Evolutionary conservation across 2,888 invertebrate genomes (phyloP).

Genomic region (Eupithecia subumbrata): DNA sequence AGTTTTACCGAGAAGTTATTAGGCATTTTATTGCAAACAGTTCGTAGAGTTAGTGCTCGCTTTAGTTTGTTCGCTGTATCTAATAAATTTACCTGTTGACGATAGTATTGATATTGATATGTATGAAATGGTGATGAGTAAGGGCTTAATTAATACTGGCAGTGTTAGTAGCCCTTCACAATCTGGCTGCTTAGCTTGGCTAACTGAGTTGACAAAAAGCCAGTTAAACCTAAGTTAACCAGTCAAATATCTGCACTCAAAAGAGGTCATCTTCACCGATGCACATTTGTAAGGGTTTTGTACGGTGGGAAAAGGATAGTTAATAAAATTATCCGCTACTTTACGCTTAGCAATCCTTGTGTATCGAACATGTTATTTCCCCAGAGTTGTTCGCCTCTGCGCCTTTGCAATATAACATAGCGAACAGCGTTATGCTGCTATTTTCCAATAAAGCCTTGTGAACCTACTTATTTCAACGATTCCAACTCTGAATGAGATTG

Average conservation of each 20-base stretch:
- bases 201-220: no score
- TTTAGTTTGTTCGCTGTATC: not conserved
- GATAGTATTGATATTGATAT: no score
- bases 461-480: not conserved
- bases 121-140: no score
- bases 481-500: not conserved
- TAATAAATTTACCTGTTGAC: no score
- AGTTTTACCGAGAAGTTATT: no score
- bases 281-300: no score
- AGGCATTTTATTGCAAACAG: no score
- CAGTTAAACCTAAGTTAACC: no score
- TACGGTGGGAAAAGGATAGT: no score
- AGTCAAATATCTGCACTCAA: not conserved
- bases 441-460: not conserved
- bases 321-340: not conserved
- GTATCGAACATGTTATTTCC: not conserved
- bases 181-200: no score
- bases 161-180: no score
- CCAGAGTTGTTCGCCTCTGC: not conserved
- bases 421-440: conserved; percentile 1
- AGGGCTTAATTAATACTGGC: no score
- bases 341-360: not conserved
- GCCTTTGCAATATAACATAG: conserved; percentile 1
- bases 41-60: not conserved
- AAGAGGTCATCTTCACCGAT: not conserved